Conservation (phyloP, 2,797 vertebrate species). For the Cyclopterus lumpus region DNA sequence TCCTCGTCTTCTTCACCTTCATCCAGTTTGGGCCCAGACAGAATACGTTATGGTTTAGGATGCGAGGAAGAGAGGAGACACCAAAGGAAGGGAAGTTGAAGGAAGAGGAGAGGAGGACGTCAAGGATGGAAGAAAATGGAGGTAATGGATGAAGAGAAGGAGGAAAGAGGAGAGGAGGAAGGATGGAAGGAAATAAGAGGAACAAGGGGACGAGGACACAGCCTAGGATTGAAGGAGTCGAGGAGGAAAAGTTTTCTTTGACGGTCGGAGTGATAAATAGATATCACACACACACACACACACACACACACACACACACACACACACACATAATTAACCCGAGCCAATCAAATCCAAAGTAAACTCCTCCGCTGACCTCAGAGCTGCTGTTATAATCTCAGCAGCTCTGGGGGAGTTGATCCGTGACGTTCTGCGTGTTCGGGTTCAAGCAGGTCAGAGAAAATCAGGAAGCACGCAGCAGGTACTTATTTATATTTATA, state of each 20-base stretch:
- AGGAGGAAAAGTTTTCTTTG: constrained; percentile 1
- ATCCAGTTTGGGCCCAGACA: too few relatives aligned
- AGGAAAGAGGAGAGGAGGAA: not conserved
- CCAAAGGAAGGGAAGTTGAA: not conserved
- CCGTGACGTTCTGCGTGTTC: too few relatives aligned
- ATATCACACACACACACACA: constrained; percentile 6
- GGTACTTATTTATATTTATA: too few relatives aligned
- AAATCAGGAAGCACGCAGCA: constrained; percentile 1
- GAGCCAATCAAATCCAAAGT: constrained; percentile 29
- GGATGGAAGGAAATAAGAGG: too few relatives aligned
- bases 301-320: constrained; percentile 3
- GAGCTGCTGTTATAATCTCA: not conserved
- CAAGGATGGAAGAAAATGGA: not conserved
- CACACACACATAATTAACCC: constrained; percentile 40
- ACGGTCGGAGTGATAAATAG: constrained; percentile 5
- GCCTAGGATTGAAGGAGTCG: not conserved
- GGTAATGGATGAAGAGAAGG: too few relatives aligned
- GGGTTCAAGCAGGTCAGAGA: not conserved
- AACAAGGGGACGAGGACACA: not conserved
- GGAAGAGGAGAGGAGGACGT: not conserved
- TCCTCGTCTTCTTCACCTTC: too few relatives aligned
- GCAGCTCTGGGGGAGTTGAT: not conserved
- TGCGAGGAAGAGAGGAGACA: too few relatives aligned
- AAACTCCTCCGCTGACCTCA: not conserved
- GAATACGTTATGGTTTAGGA: too few relatives aligned